Evolutionary conservation across 1,140 invertebrate species (phyloP), one percentile per base, ranked within the genome.

Genomic region (Drosophila murphyi): DNA sequence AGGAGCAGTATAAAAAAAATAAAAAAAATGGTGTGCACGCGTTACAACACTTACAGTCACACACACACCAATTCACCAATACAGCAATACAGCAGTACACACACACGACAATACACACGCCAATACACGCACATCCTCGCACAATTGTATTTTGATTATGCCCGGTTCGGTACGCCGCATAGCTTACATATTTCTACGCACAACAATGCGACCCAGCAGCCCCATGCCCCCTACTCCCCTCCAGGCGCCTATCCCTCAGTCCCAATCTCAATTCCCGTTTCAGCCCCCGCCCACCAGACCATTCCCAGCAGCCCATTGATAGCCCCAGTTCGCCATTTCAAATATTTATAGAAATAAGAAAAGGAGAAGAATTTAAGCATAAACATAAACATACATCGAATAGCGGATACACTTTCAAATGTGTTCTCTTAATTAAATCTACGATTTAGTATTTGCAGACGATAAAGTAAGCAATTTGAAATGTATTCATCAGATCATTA

Each of bases 81-180:
- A 65, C 56, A 41, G 34, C 55, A 41, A 67, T 12, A 45, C 41
- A 8, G 20, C 20, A 20, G 20, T 34, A 39, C 31, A 65, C 43
- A 54, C 32, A 50, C 20, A 56, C 45, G 41, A 41, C 56, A 12
- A 43, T 31, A 56, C 39, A 63, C 45, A 57, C 28, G 51, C 50
- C 52, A 57, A 68, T 35, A 65, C 48, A 50, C 59, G 50, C 43
- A 76, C 59, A 71, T 77, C 65, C 76, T 78, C 85, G 73, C 85
- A 83, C 85, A 88, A 88, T 88, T 89, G 85, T 88, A 88, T 89
- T 88, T 89, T 88, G 83, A 88, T 88, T 88, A 88, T 88, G 83
- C 85, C 83, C 83, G 83, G 83, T 89, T 89, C 70, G 83, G 85
- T 88, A 89, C 83, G 83, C 83, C 83, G 83, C 83, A 88, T 88